These are phyloP conservation scores for Drosophila histrio DNA, from an alignment of 2,888 invertebrate species.

Conservation along the genomic window DNA sequence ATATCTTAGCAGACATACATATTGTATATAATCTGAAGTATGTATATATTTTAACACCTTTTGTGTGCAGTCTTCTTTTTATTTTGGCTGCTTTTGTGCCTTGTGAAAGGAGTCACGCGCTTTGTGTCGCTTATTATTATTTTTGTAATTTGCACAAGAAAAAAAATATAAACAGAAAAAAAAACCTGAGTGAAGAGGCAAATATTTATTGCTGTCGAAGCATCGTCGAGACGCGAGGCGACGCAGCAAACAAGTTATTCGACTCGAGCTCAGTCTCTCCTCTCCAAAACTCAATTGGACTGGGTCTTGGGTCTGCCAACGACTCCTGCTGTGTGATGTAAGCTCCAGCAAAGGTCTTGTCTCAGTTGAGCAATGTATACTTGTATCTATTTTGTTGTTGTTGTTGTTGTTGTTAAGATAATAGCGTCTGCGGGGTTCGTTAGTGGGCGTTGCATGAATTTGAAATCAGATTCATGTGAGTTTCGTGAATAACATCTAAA, in stretches of 20 bases:
- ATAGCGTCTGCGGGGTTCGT: conserved; percentile 2
- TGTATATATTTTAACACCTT: conserved; percentile 61
- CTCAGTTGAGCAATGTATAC: conserved; percentile 39
- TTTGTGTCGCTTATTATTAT: conserved; percentile 62
- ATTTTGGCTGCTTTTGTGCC: conserved; percentile 47
- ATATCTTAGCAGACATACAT: background rate
- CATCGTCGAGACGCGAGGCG: conserved; percentile 38
- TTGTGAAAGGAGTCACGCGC: conserved; percentile 83
- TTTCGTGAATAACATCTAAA: conserved; percentile 16
- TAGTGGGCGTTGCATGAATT: conserved; percentile 39
- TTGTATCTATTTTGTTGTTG: background rate
- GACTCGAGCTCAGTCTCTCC: conserved; percentile 16
- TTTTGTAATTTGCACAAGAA: conserved; percentile 67
- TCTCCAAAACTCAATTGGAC: conserved; percentile 19
- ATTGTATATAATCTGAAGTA: conserved; percentile 1
- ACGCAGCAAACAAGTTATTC: conserved; percentile 62
- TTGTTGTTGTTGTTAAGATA: background rate
- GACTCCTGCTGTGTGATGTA: conserved; percentile 71
- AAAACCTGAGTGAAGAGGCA: conserved; percentile 64
- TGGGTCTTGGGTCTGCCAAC: conserved; percentile 33
- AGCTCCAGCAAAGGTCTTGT: conserved; percentile 52
- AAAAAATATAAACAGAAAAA: conserved; percentile 24
- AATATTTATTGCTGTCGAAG: conserved; percentile 74
- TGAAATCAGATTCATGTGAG: conserved; percentile 22
- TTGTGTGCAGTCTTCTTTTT: conserved; percentile 69